These are phyloP conservation scores for Ceyx margarethae DNA, from an alignment of 2,113 vertebrate genomes.

Conservation along the genomic window DNA sequence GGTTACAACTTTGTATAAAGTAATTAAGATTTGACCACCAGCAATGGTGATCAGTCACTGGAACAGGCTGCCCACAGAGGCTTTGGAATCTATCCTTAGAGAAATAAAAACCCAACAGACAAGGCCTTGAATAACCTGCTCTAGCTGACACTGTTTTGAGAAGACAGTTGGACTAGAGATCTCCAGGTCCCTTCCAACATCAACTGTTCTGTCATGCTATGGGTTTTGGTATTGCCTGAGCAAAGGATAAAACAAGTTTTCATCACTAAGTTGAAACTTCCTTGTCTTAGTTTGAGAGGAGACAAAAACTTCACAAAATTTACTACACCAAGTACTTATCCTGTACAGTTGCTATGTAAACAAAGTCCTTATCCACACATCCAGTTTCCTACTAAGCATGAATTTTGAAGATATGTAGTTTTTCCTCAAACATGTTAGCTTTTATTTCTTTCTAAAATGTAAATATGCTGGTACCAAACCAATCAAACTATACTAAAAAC, in stretches of 20 bases:
- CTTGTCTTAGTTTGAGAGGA: not conserved
- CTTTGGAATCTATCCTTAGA: not conserved
- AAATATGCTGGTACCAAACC: not conserved
- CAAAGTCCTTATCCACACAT: not conserved
- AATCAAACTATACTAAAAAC: not conserved
- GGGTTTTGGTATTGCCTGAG: not conserved
- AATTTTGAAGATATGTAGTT: not conserved
- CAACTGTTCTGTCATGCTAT: not conserved
- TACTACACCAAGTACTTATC: not conserved
- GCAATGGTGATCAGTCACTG: not conserved
- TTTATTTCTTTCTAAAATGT: not conserved
- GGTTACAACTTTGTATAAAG: not conserved
- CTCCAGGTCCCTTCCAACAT: not conserved
- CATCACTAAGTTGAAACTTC: not conserved
- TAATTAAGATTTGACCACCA: not conserved
- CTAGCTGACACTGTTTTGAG: not conserved
- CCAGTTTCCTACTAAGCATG: not conserved
- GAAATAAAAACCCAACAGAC: not conserved
- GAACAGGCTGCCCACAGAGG: not conserved
- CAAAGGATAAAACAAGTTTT: not conserved
- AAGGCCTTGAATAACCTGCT: not conserved
- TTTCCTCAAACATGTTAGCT: not conserved
- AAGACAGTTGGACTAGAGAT: not conserved
- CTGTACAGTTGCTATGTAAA: not conserved
- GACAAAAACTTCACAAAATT: not conserved